Conservation (phyloP, 2,888 invertebrate species). For the Globia sparganii region DNA sequence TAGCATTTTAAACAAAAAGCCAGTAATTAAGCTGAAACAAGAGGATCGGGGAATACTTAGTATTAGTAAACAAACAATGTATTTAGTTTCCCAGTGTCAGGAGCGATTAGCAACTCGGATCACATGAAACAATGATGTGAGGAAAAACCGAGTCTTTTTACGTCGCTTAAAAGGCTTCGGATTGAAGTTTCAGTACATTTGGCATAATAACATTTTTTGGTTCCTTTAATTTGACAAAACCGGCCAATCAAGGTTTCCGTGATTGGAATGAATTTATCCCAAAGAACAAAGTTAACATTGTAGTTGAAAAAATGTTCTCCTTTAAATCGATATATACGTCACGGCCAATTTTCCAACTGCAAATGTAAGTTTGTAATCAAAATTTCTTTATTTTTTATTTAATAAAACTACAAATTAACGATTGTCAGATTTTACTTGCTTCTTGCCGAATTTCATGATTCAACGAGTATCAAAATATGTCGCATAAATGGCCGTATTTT, state of each 20-base stretch:
- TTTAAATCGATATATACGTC: background rate
- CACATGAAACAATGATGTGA: background rate
- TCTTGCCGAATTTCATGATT: background rate
- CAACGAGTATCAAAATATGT: background rate
- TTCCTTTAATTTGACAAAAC: background rate
- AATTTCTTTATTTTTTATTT: too few species aligned
- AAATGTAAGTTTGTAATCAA: background rate
- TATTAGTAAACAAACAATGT: slow-evolving; percentile 50
- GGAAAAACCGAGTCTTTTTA: background rate
- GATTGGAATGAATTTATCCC: background rate
- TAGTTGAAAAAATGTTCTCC: background rate
- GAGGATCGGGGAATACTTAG: slow-evolving; percentile 27
- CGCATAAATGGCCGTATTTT: background rate
- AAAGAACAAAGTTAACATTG: background rate
- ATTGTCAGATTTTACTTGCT: background rate
- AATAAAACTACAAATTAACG: too few species aligned
- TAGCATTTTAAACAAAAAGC: slow-evolving; percentile 59
- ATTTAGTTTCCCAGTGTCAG: background rate
- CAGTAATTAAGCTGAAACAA: slow-evolving; percentile 43
- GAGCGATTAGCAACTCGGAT: slow-evolving; percentile 2
- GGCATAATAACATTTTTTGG: background rate
- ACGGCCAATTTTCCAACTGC: background rate
- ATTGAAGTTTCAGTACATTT: background rate
- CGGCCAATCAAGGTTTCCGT: background rate
- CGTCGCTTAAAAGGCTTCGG: background rate